Evolutionary conservation across 2,888 invertebrate genomes (phyloP).

Genomic region (Epistrophe grossulariae): DNA sequence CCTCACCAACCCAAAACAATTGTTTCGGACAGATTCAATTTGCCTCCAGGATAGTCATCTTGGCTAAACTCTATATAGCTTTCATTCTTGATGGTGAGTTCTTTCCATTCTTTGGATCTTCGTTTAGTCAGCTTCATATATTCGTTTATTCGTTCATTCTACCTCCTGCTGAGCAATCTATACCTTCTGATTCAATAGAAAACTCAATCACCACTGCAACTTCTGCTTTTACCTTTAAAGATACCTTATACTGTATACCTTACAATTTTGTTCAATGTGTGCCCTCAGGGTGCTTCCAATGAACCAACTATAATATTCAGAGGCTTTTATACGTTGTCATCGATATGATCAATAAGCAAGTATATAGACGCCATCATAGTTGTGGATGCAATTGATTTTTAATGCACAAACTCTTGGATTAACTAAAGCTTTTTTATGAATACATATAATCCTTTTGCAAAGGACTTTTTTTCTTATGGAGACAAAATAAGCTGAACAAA

Average conservation of each 20-base stretch:
- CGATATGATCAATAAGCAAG: slow-evolving; percentile 6
- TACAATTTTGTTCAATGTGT: slow-evolving; percentile 36
- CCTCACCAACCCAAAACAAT: slow-evolving; percentile 24
- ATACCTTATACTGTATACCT: slow-evolving; percentile 21
- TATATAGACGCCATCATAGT: neutral
- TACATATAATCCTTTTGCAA: neutral
- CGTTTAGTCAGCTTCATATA: neutral
- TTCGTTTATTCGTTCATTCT: slow-evolving; percentile 21
- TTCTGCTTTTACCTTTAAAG: slow-evolving; percentile 28
- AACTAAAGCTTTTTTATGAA: slow-evolving; percentile 20
- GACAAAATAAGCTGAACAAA: neutral
- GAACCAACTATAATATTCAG: slow-evolving; percentile 5
- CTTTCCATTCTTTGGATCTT: neutral
- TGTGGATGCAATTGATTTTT: slow-evolving; percentile 60
- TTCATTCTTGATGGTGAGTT: slow-evolving; percentile 7
- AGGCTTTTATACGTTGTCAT: neutral
- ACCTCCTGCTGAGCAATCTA: neutral
- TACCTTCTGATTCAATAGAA: slow-evolving; percentile 56
- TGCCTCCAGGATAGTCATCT: slow-evolving; percentile 44
- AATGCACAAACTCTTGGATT: slow-evolving; percentile 55
- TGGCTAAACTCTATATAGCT: slow-evolving; percentile 45
- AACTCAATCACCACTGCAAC: slow-evolving; percentile 59
- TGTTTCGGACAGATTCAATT: slow-evolving; percentile 63
- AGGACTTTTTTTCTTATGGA: neutral
- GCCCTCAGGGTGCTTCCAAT: slow-evolving; percentile 7